Conservation (phyloP, 2,113 vertebrate genomes). For the Ramphastos sulfuratus region DNA sequence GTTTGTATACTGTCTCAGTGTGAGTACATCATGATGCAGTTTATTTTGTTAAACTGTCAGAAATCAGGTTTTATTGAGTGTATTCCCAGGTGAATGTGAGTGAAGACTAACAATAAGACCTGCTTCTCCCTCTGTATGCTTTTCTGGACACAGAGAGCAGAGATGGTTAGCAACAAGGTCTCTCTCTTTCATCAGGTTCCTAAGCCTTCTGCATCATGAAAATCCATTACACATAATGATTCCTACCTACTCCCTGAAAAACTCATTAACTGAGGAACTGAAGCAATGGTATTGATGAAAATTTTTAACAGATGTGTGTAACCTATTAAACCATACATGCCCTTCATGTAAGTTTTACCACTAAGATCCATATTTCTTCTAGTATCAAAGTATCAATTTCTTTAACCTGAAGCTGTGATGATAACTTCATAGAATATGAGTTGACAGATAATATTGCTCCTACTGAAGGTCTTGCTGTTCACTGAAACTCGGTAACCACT, state of each 20-base stretch:
- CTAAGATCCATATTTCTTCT: background rate
- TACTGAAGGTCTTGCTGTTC: background rate
- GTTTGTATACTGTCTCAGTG: background rate
- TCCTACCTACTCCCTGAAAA: background rate
- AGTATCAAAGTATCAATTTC: background rate
- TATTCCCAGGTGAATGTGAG: background rate
- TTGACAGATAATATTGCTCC: background rate
- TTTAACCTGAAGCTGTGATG: background rate
- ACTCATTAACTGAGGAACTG: background rate
- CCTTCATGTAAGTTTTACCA: background rate
- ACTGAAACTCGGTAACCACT: background rate
- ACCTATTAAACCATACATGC: background rate
- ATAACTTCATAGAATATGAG: background rate
- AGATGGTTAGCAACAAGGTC: background rate
- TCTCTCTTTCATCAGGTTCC: background rate
- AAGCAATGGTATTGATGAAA: background rate
- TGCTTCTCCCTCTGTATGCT: background rate
- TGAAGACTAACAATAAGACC: background rate
- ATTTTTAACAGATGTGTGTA: background rate
- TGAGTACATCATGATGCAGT: background rate
- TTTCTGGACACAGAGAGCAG: background rate
- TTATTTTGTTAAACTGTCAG: background rate
- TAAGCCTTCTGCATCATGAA: background rate
- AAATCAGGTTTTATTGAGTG: background rate
- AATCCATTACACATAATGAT: background rate